A percentile compares a stretch with the other conserved stretches of the same genome.
Evolutionary conservation across 2,113 vertebrate genomes (phyloP).

Genomic region (Catharus bicknelli): DNA sequence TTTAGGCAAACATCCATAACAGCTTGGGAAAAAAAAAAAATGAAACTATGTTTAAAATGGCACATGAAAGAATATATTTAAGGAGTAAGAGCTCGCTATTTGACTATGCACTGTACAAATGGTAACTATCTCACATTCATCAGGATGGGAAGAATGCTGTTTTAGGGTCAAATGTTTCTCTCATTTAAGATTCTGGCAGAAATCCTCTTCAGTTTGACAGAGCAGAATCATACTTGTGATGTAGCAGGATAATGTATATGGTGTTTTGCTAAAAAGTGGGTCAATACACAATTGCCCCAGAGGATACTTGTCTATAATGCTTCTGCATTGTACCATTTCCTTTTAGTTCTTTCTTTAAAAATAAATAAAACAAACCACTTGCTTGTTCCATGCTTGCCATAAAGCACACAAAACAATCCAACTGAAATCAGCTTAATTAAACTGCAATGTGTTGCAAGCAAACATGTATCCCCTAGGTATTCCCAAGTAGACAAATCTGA

Average conservation of each 20-base stretch:
- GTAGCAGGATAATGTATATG: conserved; percentile 2
- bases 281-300: conserved; percentile 38
- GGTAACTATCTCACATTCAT: background rate
- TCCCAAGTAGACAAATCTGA: conserved; percentile 49
- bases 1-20: conserved; percentile 8
- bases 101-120: background rate
- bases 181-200: conserved; percentile 6
- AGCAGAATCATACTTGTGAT: background rate
- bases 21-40: background rate
- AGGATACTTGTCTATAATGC: background rate
- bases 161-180: conserved; percentile 8
- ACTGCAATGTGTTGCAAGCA: conserved; percentile 26
- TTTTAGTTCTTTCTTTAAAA: conserved; percentile 45
- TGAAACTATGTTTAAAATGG: background rate
- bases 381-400: conserved; percentile 48
- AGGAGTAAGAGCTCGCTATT: background rate
- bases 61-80: background rate
- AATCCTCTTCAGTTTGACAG: background rate
- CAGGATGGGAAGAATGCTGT: background rate
- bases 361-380: conserved; percentile 59
- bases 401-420: conserved; percentile 62
- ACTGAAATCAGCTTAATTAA: conserved; percentile 71
- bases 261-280: conserved; percentile 41
- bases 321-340: background rate
- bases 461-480: conserved; percentile 46